Evolutionary conservation across 2,113 vertebrate genomes (phyloP), one percentile per base, ranked within the genome.

Genomic region (Epinephelus lanceolatus): DNA sequence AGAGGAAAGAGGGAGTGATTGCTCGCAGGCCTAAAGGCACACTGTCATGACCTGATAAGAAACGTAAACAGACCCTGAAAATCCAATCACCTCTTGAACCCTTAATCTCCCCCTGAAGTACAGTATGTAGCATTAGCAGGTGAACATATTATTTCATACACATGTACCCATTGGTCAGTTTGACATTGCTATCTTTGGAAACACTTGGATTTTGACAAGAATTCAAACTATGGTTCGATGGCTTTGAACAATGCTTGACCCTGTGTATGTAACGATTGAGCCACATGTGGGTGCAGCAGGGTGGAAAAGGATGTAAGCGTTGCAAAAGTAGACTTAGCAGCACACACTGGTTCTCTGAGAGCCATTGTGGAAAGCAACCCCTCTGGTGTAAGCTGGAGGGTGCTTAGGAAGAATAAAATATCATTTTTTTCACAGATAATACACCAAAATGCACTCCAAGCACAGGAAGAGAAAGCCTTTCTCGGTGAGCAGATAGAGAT

Each of bases 161-260:
- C 51, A 6, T 30, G 17, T 40, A 37, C 60, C 30, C 11, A 45
- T 15, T 18, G 52, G 5, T 59, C 56, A 47, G 56, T 49, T 30
- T 59, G 71, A 60, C 15, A 6, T 6, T 0, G 1, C 3, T 21
- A 5, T 61, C 25, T 21, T 60, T 51, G n/a, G 42, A 67, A 47
- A 67, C 13, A 17, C 13, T 25, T 23, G 6, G 19, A 42, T 65
- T 67, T 67, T 18, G 33, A 71, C 53, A 17, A 4, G 30, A 37
- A 23, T 40, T 5, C 23, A 14, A 71, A n/a, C 2, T 5, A 18
- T 7, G 7, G n/a, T 19, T 57, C 15, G 13, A 21, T 27, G n/a
- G 55, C 12, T 77, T 33, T 81, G 40, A 59, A 27, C 53, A 15
- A 23, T 21, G 30, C 47, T n/a, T 42, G 45, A 71, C 67, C 27